These are phyloP conservation scores for Dichetophora obliterata DNA, from an alignment of 2,888 invertebrate species.

Conservation along the genomic window DNA sequence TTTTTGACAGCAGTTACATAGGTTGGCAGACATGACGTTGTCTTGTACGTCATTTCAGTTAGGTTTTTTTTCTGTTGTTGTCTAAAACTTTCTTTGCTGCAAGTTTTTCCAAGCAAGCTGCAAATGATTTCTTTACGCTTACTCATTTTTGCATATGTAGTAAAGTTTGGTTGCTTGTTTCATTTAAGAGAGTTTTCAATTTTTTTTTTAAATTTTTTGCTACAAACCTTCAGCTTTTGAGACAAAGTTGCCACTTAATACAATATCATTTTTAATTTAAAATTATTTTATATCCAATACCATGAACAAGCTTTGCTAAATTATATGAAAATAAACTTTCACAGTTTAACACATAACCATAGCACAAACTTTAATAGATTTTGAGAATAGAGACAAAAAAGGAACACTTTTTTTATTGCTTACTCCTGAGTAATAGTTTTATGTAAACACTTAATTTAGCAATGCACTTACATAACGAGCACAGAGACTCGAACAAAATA, in stretches of 20 bases:
- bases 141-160: background rate
- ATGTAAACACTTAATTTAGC: too few relatives aligned
- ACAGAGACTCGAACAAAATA: too few relatives aligned
- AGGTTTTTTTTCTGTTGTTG: constrained; percentile 13
- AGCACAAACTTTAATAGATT: too few relatives aligned
- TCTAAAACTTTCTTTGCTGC: constrained; percentile 25
- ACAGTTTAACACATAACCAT: too few relatives aligned
- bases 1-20: constrained; percentile 11
- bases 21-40: constrained; percentile 11
- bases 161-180: background rate
- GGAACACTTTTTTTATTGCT: too few relatives aligned
- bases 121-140: constrained; percentile 26
- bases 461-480: too few relatives aligned
- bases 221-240: background rate
- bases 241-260: background rate
- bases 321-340: too few relatives aligned
- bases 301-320: too few relatives aligned
- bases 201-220: background rate
- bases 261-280: background rate
- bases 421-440: too few relatives aligned
- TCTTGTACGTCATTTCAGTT: constrained; percentile 10
- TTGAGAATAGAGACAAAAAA: too few relatives aligned
- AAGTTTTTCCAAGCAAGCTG: constrained; percentile 22
- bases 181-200: background rate
- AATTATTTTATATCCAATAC: too few relatives aligned